Evolutionary conservation across 2,888 invertebrate genomes (phyloP).

Genomic region (Altica lythri): DNA sequence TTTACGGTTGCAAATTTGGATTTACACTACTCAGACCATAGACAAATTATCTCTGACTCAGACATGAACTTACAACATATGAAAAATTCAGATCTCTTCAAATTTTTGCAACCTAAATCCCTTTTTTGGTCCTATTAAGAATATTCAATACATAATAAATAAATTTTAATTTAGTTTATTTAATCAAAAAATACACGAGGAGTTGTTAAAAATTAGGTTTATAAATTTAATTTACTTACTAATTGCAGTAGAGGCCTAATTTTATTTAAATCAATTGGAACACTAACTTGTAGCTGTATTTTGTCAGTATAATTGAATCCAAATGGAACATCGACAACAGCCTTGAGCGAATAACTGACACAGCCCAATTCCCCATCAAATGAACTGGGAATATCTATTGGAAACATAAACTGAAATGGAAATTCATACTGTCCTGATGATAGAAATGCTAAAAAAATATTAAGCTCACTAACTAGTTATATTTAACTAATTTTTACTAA

Average conservation of each 20-base stretch:
- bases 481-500: background rate
- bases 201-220: too few relatives aligned
- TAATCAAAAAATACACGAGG: too few relatives aligned
- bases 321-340: constrained; percentile 79
- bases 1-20: too few relatives aligned
- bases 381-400: constrained; percentile 76
- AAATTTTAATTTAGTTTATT: too few relatives aligned
- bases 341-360: constrained; percentile 80
- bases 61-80: too few relatives aligned
- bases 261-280: constrained; percentile 72
- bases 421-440: constrained; percentile 74
- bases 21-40: too few relatives aligned
- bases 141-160: too few relatives aligned
- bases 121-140: too few relatives aligned
- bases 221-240: too few relatives aligned
- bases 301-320: constrained; percentile 83
- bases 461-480: background rate
- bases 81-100: too few relatives aligned
- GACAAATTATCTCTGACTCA: too few relatives aligned
- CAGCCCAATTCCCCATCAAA: constrained; percentile 75
- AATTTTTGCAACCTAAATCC: too few relatives aligned
- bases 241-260: constrained; percentile 3
- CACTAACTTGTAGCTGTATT: constrained; percentile 79
- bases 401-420: constrained; percentile 77
- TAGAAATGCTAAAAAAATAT: constrained; percentile 50